These are phyloP conservation scores for Sternarchorhynchus goeldii DNA, from an alignment of 2,797 vertebrate genomes.

Conservation along the genomic window DNA sequence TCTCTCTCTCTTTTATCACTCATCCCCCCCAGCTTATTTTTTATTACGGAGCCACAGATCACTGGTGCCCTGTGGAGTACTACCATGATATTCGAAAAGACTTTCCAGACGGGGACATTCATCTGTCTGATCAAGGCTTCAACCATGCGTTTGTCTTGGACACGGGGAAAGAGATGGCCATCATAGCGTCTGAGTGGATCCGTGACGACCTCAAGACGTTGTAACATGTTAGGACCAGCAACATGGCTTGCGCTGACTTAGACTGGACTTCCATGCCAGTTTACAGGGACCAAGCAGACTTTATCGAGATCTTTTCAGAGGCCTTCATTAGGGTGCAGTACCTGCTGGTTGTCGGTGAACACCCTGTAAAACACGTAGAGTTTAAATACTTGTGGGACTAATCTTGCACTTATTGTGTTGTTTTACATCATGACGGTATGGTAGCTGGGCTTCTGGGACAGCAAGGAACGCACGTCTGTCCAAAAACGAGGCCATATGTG, in stretches of 20 bases:
- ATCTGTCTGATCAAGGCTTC: slow-evolving; percentile 84
- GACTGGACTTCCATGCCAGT: not conserved
- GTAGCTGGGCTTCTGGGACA: not conserved
- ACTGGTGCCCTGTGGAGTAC: slow-evolving; percentile 88
- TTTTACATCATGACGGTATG: not conserved
- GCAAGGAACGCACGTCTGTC: not conserved
- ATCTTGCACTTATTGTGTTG: not conserved
- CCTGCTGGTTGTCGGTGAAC: not conserved
- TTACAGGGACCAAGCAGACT: not conserved
- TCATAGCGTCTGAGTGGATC: slow-evolving; percentile 83
- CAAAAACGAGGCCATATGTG: not conserved
- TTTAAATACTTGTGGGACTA: not conserved
- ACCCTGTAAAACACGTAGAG: not conserved
- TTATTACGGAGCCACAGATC: slow-evolving; percentile 87
- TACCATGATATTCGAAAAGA: slow-evolving; percentile 88
- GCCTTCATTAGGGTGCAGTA: not conserved
- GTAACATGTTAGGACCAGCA: slow-evolving; percentile 54
- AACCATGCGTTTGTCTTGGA: slow-evolving; percentile 85
- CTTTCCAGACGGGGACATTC: slow-evolving; percentile 87
- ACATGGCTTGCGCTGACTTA: not conserved
- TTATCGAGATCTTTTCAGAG: slow-evolving; percentile 17
- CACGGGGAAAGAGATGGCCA: slow-evolving; percentile 79
- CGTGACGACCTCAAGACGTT: slow-evolving; percentile 68
- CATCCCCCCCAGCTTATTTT: slow-evolving; percentile 82
- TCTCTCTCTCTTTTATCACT: too few species aligned